Evolutionary conservation across 30 jellyfish, hydroid and myxozoan genomes (phyloP), one percentile per base, ranked within the genome.

Genomic region (Turritopsis rubra): DNA sequence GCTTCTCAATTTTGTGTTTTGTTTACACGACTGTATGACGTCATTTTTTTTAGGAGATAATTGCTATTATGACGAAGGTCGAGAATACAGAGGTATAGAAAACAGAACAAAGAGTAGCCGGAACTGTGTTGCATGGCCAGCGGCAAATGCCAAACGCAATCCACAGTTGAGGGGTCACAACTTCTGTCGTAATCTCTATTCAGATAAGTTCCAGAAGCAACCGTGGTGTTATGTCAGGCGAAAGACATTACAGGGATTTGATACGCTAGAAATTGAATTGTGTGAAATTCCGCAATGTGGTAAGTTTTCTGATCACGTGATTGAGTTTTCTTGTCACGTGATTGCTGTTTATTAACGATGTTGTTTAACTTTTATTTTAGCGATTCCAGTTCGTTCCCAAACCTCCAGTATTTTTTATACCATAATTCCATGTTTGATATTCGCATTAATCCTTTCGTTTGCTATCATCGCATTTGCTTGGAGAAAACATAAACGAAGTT

Each of bases 391-490:
- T 29, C 85, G 80, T 66, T 89, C 91, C 3, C 91, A 91, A 80
- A 92, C 86, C 24, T 87, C 91, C 77, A 91, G 98, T 85, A 91
- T 91, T 24, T 71, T 87, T 20, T 91, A 94, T 90, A 91, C 98
- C 9, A 88, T 91, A 52, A 91, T 91, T 52, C 98, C 98, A 19
- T 91, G 98, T 82, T 87, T 91, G 28, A 29, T 91, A 7, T 91
- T 91, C 27, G 96, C 98, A 1, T 81, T 91, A 75, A 94, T 91
- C 0, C 66, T 91, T 75, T 91, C 98, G 18, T 87, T 91, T 28
- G 96, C 96, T 7, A 91, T 91, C 79, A 91, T 91, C 52, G 84
- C 91, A 78, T 82, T 91, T 70, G 98, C 98, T 0, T 91, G 98
- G 98, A 80, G 98, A 73, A 83, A 96, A 28, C 98, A 91, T 66